phyloP scores from a whole-genome alignment of 92 coral and sea anemone species.

The Porites lobata region DNA sequence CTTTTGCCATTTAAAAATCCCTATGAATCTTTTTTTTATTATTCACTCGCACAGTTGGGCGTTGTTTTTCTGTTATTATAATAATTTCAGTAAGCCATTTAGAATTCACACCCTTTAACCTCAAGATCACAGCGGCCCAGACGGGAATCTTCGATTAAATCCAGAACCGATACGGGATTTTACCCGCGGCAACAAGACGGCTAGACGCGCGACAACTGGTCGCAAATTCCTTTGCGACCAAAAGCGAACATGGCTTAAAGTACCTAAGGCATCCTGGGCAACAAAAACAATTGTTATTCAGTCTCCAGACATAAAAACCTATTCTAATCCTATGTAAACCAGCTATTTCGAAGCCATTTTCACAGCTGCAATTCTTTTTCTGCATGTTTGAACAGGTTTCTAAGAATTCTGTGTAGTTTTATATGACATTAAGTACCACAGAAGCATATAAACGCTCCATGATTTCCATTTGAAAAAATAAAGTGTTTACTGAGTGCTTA shows the following conservation, averaged over 20 bases:
- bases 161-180: neutral
- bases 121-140: neutral
- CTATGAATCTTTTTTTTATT: no score
- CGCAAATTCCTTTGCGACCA: no score
- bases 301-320: no score
- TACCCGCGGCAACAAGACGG: neutral
- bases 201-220: no score
- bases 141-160: neutral
- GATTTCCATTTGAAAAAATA: conserved; percentile 22
- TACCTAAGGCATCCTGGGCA: no score
- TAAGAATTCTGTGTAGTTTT: neutral
- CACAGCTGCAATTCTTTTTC: neutral
- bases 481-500: neutral
- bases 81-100: no score
- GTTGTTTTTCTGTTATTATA: no score
- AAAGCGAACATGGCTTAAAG: no score
- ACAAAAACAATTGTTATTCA: no score
- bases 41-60: no score
- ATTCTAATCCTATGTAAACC: neutral
- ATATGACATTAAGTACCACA: neutral
- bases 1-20: no score
- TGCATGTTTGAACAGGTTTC: neutral
- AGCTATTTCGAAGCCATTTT: neutral
- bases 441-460: neutral
- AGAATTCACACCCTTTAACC: no score